Evolutionary conservation across 2,888 invertebrate genomes (phyloP).

Genomic region (Magallana nippona): DNA sequence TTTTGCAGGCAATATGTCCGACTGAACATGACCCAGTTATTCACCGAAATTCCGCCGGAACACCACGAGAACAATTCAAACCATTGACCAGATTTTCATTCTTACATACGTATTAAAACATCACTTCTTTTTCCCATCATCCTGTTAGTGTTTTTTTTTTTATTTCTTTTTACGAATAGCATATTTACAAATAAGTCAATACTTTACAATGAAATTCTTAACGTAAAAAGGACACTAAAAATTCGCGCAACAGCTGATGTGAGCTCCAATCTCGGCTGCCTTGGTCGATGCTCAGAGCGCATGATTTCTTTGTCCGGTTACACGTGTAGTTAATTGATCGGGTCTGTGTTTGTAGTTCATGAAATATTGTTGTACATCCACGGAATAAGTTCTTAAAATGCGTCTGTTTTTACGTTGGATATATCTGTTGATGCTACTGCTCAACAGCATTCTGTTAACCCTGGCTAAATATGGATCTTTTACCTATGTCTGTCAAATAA

Average conservation of each 20-base stretch:
- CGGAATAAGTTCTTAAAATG: not conserved
- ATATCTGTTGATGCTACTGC: not conserved
- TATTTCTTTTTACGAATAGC: too few species aligned
- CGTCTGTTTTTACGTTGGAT: not conserved
- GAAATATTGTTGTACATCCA: not conserved
- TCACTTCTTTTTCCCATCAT: not conserved
- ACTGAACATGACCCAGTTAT: constrained; percentile 56
- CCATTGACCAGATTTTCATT: not conserved
- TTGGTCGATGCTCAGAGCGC: not conserved
- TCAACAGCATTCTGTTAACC: not conserved
- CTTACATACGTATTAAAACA: not conserved
- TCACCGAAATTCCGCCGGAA: constrained; percentile 48
- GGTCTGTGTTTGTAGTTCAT: not conserved
- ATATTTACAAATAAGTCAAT: too few species aligned
- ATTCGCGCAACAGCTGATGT: constrained; percentile 17
- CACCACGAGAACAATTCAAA: not conserved
- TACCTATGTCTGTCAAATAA: not conserved
- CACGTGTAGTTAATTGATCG: constrained; percentile 1
- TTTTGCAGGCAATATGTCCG: constrained; percentile 53
- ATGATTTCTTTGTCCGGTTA: not conserved
- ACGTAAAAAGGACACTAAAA: not conserved
- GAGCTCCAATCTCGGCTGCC: not conserved
- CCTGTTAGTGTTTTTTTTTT: too few species aligned
- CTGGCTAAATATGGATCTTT: not conserved
- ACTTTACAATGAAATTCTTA: not conserved